phyloP scores from a whole-genome alignment of 2,888 invertebrate species.

The Vanessa cardui region DNA sequence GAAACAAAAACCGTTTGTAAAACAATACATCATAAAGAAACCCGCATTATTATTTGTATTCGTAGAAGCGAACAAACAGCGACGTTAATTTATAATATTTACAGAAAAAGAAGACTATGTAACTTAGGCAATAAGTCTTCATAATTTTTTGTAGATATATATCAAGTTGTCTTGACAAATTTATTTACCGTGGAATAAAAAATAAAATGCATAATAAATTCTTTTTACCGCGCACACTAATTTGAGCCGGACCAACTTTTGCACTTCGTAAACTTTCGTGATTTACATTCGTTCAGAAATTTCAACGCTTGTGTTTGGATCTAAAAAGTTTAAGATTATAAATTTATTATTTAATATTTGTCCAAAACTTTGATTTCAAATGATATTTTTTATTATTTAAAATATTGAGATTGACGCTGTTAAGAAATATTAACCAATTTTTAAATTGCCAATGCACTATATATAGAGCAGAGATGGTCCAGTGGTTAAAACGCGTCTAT shows the following conservation, averaged over 20 bases:
- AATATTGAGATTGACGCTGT: background rate
- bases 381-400: too few relatives aligned
- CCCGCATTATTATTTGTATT: too few relatives aligned
- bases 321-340: conserved; percentile 7
- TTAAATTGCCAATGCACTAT: too few relatives aligned
- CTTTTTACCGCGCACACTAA: conserved; percentile 14
- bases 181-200: conserved; percentile 2
- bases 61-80: too few relatives aligned
- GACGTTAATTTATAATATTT: too few relatives aligned
- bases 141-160: background rate
- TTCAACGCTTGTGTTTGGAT: conserved; percentile 13
- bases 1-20: too few relatives aligned
- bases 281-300: conserved; percentile 14
- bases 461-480: too few relatives aligned
- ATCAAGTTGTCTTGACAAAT: background rate
- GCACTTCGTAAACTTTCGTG: conserved; percentile 15
- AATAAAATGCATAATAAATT: conserved; percentile 16
- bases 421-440: too few relatives aligned
- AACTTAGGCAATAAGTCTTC: background rate
- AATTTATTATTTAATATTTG: conserved; percentile 6
- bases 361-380: background rate
- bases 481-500: too few relatives aligned
- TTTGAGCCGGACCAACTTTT: conserved; percentile 8
- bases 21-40: too few relatives aligned
- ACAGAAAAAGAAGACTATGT: too few relatives aligned